phyloP scores from a whole-genome alignment of 2,113 vertebrate species.

The Nymphicus hollandicus region DNA sequence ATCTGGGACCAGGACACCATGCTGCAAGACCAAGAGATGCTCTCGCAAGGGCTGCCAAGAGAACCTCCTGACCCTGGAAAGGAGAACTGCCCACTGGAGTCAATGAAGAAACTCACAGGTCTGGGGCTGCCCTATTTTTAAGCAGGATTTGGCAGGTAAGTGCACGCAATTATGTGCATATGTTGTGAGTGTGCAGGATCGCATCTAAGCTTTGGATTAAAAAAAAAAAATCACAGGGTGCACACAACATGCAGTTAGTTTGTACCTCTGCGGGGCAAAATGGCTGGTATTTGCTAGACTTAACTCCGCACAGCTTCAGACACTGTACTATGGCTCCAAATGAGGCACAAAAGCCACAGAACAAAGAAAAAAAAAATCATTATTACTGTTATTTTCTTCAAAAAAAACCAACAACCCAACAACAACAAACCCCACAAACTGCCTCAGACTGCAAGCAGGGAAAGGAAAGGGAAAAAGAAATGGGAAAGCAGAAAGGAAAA shows the following conservation, averaged over 20 bases:
- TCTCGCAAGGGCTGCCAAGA: background rate
- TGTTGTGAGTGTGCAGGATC: background rate
- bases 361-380: background rate
- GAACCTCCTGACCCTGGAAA: background rate
- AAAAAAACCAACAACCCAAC: background rate
- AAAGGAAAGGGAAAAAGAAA: background rate
- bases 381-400: background rate
- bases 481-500: background rate
- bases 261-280: background rate
- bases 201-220: background rate
- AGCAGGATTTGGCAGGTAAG: background rate
- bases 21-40: background rate
- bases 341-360: background rate
- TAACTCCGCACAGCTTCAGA: background rate
- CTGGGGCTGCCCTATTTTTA: background rate
- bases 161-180: fast-evolving
- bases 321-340: background rate
- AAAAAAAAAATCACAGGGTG: background rate
- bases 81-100: background rate
- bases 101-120: background rate
- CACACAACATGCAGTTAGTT: background rate
- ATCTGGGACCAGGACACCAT: background rate
- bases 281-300: background rate
- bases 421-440: background rate
- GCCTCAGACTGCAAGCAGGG: background rate